A percentile compares a stretch with the other conserved stretches of the same genome.
Evolutionary conservation across 2,888 invertebrate species (phyloP).

Genomic region (Deilephila porcellus): DNA sequence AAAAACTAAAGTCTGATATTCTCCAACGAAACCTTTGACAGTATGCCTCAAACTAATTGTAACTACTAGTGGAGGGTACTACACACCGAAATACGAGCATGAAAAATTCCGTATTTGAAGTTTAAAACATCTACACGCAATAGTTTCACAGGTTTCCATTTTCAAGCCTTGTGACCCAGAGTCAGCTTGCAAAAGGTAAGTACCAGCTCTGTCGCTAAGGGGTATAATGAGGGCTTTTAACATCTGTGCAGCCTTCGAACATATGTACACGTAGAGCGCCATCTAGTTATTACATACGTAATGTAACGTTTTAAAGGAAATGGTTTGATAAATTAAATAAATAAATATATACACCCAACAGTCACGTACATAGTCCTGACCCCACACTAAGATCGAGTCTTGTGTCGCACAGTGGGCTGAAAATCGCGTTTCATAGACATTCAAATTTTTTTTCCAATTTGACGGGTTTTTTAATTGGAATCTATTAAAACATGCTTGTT

Average conservation of each 20-base stretch:
- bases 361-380: too few species aligned
- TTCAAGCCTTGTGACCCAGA: slow-evolving; percentile 7
- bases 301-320: neutral
- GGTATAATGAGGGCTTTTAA: neutral
- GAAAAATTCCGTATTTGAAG: neutral
- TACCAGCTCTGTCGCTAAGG: neutral
- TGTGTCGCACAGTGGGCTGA: too few species aligned
- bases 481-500: too few species aligned
- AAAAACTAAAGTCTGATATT: too few species aligned
- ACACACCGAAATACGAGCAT: neutral
- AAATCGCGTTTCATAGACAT: too few species aligned
- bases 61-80: neutral
- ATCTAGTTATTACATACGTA: neutral
- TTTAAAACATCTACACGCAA: neutral
- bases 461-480: too few species aligned
- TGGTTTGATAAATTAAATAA: neutral
- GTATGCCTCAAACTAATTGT: too few species aligned
- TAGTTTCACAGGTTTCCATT: neutral
- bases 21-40: too few species aligned
- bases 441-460: too few species aligned
- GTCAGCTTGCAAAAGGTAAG: neutral
- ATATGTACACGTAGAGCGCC: neutral
- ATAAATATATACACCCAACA: too few species aligned
- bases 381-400: too few species aligned
- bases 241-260: neutral